Conservation (phyloP, 2,888 invertebrate genomes). For the Acrobasis repandana region DNA sequence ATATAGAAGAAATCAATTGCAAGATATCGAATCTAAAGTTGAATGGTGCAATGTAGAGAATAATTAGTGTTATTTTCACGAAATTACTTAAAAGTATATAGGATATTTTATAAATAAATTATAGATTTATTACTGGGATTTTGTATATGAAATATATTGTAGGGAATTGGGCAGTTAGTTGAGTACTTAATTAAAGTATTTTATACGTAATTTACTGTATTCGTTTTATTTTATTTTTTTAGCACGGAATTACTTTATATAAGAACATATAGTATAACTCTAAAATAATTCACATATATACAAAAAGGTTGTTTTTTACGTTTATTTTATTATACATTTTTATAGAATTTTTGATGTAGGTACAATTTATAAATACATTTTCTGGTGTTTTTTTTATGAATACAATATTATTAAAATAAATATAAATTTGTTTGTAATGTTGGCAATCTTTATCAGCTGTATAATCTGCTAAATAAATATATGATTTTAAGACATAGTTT, state of each 20-base stretch:
- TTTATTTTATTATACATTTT: too few species aligned
- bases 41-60: background rate
- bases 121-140: background rate
- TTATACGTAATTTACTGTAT: background rate
- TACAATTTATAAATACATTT: too few species aligned
- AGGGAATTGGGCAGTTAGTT: background rate
- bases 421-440: background rate
- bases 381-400: background rate
- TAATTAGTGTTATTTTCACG: background rate
- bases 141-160: background rate
- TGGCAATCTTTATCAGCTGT: background rate
- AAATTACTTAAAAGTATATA: background rate
- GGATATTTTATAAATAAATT: background rate
- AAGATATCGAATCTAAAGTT: background rate
- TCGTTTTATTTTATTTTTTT: background rate
- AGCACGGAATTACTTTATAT: too few species aligned
- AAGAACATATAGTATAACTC: background rate
- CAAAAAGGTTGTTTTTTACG: too few species aligned
- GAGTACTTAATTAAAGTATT: background rate
- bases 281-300: background rate
- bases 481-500: constrained; percentile 7
- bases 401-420: background rate
- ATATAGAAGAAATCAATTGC: background rate
- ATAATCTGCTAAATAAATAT: background rate
- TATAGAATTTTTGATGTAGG: too few species aligned